Evolutionary conservation across 2,113 vertebrate species (phyloP).

Genomic region (Glaucidium brasilianum): DNA sequence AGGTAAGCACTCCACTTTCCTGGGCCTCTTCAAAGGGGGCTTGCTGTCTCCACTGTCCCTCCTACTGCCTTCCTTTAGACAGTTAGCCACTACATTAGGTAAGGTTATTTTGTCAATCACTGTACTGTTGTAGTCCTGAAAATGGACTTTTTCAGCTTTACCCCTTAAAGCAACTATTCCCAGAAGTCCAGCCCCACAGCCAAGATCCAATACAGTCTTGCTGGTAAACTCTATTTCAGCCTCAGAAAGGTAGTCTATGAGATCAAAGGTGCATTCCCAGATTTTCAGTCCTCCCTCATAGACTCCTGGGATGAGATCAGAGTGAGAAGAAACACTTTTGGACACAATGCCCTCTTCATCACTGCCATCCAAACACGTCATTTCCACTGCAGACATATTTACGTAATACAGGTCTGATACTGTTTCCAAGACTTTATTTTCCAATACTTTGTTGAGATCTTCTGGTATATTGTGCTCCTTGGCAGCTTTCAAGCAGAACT

Average conservation of each 20-base stretch:
- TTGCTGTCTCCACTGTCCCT: neutral
- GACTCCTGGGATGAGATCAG: constrained; percentile 91
- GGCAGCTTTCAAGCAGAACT: constrained; percentile 15
- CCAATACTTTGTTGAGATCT: constrained; percentile 53
- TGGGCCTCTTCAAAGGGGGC: constrained; percentile 55
- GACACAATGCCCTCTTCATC: constrained; percentile 77
- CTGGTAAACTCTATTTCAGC: constrained; percentile 75
- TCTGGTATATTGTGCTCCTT: constrained; percentile 69
- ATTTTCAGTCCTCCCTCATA: constrained; percentile 96
- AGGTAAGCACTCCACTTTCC: constrained; percentile 4
- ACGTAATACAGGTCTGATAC: neutral
- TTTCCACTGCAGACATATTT: constrained; percentile 49
- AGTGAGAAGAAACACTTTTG: constrained; percentile 76
- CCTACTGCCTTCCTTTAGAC: neutral
- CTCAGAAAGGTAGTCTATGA: constrained; percentile 80
- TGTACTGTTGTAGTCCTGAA: constrained; percentile 94
- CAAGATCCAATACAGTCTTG: constrained; percentile 88
- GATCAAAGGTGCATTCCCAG: constrained; percentile 97
- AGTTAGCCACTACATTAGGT: constrained; percentile 85
- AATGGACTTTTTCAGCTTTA: constrained; percentile 83
- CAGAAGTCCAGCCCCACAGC: constrained; percentile 90
- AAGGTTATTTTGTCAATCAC: constrained; percentile 91
- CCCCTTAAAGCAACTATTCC: constrained; percentile 84
- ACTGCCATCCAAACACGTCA: neutral
- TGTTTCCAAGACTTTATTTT: constrained; percentile 61